A percentile compares a stretch with the other conserved stretches of the same genome.
These are phyloP conservation scores for Eledona agricola DNA, from an alignment of 2,888 invertebrate species.

Conservation along the genomic window DNA sequence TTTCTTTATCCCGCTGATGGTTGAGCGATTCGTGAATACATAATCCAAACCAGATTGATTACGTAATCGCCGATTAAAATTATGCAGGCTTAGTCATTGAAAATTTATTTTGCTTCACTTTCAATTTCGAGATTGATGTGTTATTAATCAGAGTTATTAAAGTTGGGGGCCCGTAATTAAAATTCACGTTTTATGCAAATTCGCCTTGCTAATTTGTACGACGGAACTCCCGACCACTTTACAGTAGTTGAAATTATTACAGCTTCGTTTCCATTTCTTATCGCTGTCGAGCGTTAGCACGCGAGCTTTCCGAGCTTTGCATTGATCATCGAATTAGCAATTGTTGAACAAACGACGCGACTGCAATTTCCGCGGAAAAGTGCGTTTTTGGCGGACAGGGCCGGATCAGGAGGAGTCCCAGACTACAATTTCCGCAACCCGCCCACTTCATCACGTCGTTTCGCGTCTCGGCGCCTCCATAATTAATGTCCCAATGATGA, in stretches of 20 bases:
- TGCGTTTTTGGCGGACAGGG: constrained; percentile 19
- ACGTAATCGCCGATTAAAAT: too few relatives aligned
- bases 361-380: constrained; percentile 16
- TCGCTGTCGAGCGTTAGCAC: constrained; percentile 23
- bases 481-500: constrained; percentile 50
- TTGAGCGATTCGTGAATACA: too few relatives aligned
- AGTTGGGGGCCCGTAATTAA: constrained; percentile 6
- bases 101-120: constrained; percentile 18
- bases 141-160: constrained; percentile 11
- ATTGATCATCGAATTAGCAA: too few relatives aligned
- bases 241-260: constrained; percentile 23
- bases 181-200: constrained; percentile 26
- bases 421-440: constrained; percentile 50
- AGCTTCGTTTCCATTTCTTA: constrained; percentile 20
- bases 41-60: too few relatives aligned
- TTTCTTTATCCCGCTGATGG: too few relatives aligned
- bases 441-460: constrained; percentile 46
- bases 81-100: constrained; percentile 1
- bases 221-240: constrained; percentile 32
- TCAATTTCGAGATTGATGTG: constrained; percentile 4
- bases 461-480: constrained; percentile 43
- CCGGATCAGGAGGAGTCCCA: constrained; percentile 43
- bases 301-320: too few relatives aligned
- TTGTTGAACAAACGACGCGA: constrained; percentile 2
- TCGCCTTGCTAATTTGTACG: constrained; percentile 22